Conservation (phyloP, 2,113 vertebrate species). For the Hypomesus transpacificus region DNA sequence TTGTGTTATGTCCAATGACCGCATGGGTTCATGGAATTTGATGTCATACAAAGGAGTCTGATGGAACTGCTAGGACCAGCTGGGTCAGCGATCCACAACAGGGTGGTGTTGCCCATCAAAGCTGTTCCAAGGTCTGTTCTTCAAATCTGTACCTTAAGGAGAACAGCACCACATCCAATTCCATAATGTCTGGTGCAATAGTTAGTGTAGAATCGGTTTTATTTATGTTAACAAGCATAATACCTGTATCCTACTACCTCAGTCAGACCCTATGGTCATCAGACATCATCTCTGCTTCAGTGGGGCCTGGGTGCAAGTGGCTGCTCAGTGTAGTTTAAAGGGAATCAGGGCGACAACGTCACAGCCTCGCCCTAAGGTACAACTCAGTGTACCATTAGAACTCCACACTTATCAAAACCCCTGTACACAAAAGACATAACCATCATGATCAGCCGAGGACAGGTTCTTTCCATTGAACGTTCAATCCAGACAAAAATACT, state of each 20-base stretch:
- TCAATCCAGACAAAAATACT: no score
- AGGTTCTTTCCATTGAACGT: no score
- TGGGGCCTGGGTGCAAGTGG: slow-evolving; percentile 46
- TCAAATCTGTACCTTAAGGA: no score
- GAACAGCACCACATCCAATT: no score
- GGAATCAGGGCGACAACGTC: slow-evolving; percentile 49
- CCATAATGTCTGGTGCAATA: no score
- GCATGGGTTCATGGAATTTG: neutral
- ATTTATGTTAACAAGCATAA: no score
- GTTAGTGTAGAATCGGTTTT: no score
- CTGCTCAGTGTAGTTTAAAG: slow-evolving; percentile 63
- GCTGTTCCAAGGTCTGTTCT: no score
- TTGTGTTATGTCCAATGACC: slow-evolving; percentile 21
- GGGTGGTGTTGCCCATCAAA: no score
- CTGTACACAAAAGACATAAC: neutral
- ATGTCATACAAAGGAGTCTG: neutral
- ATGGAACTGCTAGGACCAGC: neutral
- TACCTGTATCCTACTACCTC: no score
- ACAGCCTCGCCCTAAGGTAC: slow-evolving; percentile 34
- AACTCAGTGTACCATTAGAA: slow-evolving; percentile 34
- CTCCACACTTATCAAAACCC: neutral
- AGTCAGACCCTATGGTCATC: slow-evolving; percentile 22
- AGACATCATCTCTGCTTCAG: slow-evolving; percentile 16
- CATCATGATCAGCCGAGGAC: no score
- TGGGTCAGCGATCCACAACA: neutral